These are phyloP conservation scores for Indicator maculatus DNA, from an alignment of 2,113 vertebrate species.

Conservation along the genomic window DNA sequence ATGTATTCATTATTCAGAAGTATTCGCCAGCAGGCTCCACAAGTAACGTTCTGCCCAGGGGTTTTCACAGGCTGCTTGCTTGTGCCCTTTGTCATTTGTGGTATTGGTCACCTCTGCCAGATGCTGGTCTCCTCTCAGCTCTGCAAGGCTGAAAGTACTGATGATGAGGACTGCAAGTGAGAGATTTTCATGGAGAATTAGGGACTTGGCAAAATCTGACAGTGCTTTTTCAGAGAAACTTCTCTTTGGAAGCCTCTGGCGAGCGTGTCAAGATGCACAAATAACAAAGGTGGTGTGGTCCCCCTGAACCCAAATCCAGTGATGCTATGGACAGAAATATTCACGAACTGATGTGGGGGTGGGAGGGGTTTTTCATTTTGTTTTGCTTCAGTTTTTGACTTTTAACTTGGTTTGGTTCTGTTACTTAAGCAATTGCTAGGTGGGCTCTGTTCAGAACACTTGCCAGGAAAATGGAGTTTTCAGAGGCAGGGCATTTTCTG, in stretches of 20 bases:
- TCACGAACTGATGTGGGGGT: neutral
- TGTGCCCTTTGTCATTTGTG: constrained; percentile 59
- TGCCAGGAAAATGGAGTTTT: neutral
- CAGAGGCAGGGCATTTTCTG: neutral
- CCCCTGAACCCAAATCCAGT: neutral
- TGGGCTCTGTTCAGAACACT: constrained; percentile 13
- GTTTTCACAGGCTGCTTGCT: neutral
- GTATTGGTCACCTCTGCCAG: constrained; percentile 16
- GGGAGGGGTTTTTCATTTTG: neutral
- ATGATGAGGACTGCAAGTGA: neutral
- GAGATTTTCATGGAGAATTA: neutral
- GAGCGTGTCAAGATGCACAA: constrained; percentile 23
- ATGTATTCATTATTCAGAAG: constrained; percentile 71
- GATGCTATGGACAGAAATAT: neutral
- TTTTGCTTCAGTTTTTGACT: constrained; percentile 13
- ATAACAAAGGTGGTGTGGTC: constrained; percentile 33
- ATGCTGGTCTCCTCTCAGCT: neutral
- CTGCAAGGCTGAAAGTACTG: neutral
- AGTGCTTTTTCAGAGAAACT: neutral
- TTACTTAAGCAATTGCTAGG: constrained; percentile 10
- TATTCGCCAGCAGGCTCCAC: constrained; percentile 52
- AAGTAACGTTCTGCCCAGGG: neutral
- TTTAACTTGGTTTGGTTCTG: neutral
- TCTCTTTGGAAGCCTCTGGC: constrained; percentile 5
- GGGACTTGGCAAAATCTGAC: neutral